phyloP scores from a whole-genome alignment of 2,888 invertebrate species.

The Oxyscelio sp. region DNA sequence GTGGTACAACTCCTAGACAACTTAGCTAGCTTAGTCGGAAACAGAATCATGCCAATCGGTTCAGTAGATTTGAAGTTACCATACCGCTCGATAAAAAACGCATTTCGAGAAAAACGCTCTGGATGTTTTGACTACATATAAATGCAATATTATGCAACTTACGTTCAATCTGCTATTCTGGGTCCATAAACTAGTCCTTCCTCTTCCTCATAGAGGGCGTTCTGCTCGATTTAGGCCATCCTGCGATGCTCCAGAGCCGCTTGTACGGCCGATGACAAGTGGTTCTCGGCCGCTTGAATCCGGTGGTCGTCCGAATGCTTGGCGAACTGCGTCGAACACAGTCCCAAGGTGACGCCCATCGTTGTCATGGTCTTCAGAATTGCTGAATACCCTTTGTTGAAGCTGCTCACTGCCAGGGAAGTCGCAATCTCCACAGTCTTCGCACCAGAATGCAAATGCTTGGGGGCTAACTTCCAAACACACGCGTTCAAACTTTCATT shows the following conservation, averaged over 20 bases:
- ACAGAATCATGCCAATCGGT: constrained; percentile 8
- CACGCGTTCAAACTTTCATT: constrained; percentile 28
- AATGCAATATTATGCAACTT: constrained; percentile 25
- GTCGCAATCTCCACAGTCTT: constrained; percentile 12
- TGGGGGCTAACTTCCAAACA: constrained; percentile 11
- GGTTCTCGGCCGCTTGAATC: neutral
- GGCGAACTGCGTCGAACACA: neutral
- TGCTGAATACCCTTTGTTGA: constrained; percentile 17
- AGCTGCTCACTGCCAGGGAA: constrained; percentile 1
- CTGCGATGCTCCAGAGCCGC: neutral
- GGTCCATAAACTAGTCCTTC: constrained; percentile 16
- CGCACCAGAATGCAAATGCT: constrained; percentile 26
- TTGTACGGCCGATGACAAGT: neutral
- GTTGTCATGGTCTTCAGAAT: constrained; percentile 1
- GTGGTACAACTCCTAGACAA: constrained; percentile 15
- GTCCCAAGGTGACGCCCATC: constrained; percentile 1
- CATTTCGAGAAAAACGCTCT: constrained; percentile 20
- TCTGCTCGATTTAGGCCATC: neutral
- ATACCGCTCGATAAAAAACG: constrained; percentile 16
- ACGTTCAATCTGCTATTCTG: constrained; percentile 25
- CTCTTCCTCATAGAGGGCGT: constrained; percentile 3
- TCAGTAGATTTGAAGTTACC: constrained; percentile 12
- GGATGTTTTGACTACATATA: constrained; percentile 27
- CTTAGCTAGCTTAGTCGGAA: constrained; percentile 8
- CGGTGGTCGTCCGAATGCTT: neutral